Evolutionary conservation across 2,113 vertebrate species (phyloP).

Genomic region (Odocoileus virginianus): DNA sequence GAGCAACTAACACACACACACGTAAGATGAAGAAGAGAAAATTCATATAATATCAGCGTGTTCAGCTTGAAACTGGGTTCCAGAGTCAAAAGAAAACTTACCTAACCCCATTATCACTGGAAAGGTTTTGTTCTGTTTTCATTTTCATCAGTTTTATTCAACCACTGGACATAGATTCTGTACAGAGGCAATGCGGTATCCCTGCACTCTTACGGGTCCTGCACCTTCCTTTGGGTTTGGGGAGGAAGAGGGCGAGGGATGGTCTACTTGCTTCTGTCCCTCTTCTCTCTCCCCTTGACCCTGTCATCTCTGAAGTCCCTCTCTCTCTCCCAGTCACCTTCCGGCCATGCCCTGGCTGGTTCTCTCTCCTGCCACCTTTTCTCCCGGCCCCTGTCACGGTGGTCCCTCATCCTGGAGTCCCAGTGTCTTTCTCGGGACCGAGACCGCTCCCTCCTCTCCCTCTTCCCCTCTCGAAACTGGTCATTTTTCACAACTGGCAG

Average conservation of each 20-base stretch:
- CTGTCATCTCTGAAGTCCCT: conserved; percentile 77
- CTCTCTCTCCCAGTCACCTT: conserved; percentile 74
- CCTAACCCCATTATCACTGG: background rate
- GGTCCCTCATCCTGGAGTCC: conserved; percentile 78
- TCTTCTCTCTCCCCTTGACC: conserved; percentile 76
- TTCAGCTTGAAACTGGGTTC: background rate
- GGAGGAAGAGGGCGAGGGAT: conserved; percentile 12
- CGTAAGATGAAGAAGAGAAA: background rate
- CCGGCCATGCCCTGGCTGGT: conserved; percentile 55
- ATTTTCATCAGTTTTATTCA: background rate
- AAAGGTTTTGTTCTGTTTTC: background rate
- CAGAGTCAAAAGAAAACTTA: background rate
- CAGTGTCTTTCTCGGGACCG: conserved; percentile 81
- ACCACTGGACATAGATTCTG: rapidly evolving
- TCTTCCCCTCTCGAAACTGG: conserved; percentile 73
- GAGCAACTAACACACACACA: background rate
- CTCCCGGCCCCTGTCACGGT: conserved; percentile 80
- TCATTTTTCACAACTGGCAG: conserved; percentile 80
- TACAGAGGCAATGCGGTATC: background rate
- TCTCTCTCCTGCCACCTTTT: conserved; percentile 83
- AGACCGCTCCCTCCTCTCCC: conserved; percentile 75
- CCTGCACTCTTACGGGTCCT: background rate
- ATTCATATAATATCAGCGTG: rapidly evolving
- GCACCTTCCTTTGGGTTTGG: conserved; percentile 50
- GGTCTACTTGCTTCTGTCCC: conserved; percentile 82